Conservation (phyloP, 2,888 invertebrate genomes). For the Venustoraphidia nigricollis region DNA sequence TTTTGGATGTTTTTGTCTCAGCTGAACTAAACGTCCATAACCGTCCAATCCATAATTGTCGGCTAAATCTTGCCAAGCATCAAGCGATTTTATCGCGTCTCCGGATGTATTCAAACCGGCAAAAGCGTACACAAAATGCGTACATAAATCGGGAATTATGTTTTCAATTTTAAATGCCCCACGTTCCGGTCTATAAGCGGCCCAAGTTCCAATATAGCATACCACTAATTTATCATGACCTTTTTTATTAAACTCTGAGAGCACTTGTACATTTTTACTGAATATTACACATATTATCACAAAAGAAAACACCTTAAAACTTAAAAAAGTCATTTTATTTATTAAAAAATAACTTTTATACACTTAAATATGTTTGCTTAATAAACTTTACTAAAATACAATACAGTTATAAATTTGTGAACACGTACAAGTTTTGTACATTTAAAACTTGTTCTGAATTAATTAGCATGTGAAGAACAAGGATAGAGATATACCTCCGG, state of each 20-base stretch:
- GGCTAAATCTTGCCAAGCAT: conserved; percentile 62
- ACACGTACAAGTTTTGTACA: too few species aligned
- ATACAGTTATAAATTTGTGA: too few species aligned
- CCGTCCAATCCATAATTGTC: conserved; percentile 60
- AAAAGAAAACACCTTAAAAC: too few species aligned
- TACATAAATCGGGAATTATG: conserved; percentile 60
- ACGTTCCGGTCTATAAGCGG: conserved; percentile 49
- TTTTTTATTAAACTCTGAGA: conserved; percentile 36
- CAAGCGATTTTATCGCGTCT: conserved; percentile 55
- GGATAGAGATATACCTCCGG: too few species aligned
- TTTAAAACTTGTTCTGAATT: too few species aligned
- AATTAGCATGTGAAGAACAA: too few species aligned
- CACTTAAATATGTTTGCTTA: too few species aligned
- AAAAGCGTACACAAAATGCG: conserved; percentile 69
- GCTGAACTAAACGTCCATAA: conserved; percentile 47
- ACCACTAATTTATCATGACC: conserved; percentile 59
- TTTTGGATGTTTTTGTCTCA: conserved; percentile 52
- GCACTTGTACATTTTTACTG: conserved; percentile 6
- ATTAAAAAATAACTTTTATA: too few species aligned
- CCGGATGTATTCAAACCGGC: conserved; percentile 55
- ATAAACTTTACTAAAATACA: too few species aligned
- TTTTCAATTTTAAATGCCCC: conserved; percentile 51
- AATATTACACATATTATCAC: background rate
- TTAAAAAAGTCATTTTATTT: too few species aligned
- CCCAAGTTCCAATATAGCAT: conserved; percentile 71